Evolutionary conservation across 2,113 vertebrate species (phyloP), one percentile per base, ranked within the genome.

Genomic region (Mormoops blainvillei): DNA sequence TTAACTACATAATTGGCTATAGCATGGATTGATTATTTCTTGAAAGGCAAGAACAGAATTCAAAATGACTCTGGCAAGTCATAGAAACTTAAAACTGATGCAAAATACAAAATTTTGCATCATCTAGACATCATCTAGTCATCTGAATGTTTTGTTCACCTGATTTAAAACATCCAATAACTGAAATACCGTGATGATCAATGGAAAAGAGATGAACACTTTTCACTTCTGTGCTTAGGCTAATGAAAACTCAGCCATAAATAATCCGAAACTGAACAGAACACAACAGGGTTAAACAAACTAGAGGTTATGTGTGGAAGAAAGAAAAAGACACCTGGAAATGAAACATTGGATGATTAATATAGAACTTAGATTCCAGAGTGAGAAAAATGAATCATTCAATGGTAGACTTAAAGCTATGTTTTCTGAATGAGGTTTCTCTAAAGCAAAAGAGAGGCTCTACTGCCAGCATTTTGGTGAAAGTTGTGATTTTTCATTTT

Each of bases 401-500:
- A 65, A 1, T 36, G 43, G 68, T 92, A 90, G 65, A 81, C 56
- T 94, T 68, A 65, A 50, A 41, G 78, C 8, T 65, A 10, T 50
- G 15, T 78, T 97, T 94, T 90, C n/a, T 85, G 56, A 95, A 74
- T 73, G 54, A 87, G 36, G 1, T 74, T 15, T 81, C 2, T 56
- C 48, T 74, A 82, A 77, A 85, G 67, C 31, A 89, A 88, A 92
- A 22, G 48, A 86, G 65, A 38, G 20, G 20, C 63, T 94, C 54
- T 65, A 22, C 56, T 90, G 67, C 54, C 2, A 95, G 54, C 67
- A 65, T 88, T 77, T 95, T 65, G 18, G 14, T 89, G 63, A 80
- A n/a, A 78, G 56, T 73, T 90, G 48, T 45, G 65, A 90, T 61
- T 95, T 83, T 94, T 74, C 82, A 91, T 80, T 50, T 94, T 77